A percentile compares a stretch with the other conserved stretches of the same genome.
Evolutionary conservation across 2,113 vertebrate species (phyloP).

Genomic region (Pollimyrus isidori): DNA sequence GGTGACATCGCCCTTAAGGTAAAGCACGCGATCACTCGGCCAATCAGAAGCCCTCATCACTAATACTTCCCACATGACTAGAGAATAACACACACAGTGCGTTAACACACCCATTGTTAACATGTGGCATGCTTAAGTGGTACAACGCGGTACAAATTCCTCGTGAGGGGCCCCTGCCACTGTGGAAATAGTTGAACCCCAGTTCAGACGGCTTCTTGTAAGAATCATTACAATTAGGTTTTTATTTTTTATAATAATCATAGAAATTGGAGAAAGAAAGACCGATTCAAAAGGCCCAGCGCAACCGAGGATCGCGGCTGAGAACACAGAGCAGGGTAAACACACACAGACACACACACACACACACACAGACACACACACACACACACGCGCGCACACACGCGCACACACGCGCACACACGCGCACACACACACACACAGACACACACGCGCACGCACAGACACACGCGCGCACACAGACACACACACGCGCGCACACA

Average conservation of each 20-base stretch:
- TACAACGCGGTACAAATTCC: not conserved
- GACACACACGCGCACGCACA: too few species aligned
- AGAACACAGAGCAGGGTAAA: not conserved
- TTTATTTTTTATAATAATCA: not conserved
- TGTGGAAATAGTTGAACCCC: not conserved
- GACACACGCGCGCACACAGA: too few species aligned
- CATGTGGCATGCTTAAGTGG: not conserved
- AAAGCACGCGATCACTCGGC: not conserved
- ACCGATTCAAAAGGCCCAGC: not conserved
- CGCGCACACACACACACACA: too few species aligned
- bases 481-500: not conserved
- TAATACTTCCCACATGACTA: conserved; percentile 17
- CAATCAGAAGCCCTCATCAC: not conserved
- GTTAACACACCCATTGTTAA: not conserved
- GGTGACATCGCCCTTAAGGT: not conserved
- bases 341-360: not conserved
- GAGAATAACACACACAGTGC: not conserved
- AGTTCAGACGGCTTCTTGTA: not conserved
- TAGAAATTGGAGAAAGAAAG: not conserved
- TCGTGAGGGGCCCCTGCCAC: not conserved
- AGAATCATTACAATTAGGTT: not conserved
- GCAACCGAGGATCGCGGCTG: not conserved
- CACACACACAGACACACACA: not conserved
- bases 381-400: not conserved
- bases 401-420: not conserved